Evolutionary conservation across 2,113 vertebrate species (phyloP), one percentile per base, ranked within the genome.

Genomic region (Pelecanoides urinatrix): DNA sequence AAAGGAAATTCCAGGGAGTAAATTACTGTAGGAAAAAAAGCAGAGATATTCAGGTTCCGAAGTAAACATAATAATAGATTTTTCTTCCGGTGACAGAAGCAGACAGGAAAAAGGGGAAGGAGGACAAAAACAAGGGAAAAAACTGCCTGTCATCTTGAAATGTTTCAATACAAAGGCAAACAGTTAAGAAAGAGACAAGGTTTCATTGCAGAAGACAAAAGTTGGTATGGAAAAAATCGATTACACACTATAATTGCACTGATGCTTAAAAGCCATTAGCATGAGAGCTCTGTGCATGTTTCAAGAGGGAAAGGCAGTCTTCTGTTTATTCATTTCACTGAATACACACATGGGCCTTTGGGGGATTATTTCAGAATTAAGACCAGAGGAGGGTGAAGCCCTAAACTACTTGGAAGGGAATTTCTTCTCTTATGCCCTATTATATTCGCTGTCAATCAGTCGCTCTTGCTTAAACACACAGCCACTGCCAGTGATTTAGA

Each of bases 291-390:
- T 72, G 74, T 73, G n/a, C 52, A 22, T 14, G 27, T 63, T 92
- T 91, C 88, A 78, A 87, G 83, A 88, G 52, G 30, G n/a, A 81
- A 94, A 92, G 34, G 32, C 7, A 91, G 73, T 25, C 62, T 59
- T 91, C 70, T 91, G 66, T 92, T 96, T 95, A 88, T 94, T 92
- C 89, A 90, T 87, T 77, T 88, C 74, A 82, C 58, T 82, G 45
- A 96, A 92, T 90, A 71, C 50, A 34, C 74, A 83, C 45, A 79
- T 0, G 55, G 45, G 42, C n/a, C 77, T 91, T 78, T 27, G 45
- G 71, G 62, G 81, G 44, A 94, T 96, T 95, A 88, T 71, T 92
- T 95, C 42, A 66, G 74, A 95, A 92, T 86, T 83, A 95, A 90
- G 78, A 86, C 50, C 42, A 81, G 80, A 78, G 42, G 13, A 94